Base-by-base conservation (phyloP, 2,113 vertebrate genomes). In the Aramus guarauna region DNA sequence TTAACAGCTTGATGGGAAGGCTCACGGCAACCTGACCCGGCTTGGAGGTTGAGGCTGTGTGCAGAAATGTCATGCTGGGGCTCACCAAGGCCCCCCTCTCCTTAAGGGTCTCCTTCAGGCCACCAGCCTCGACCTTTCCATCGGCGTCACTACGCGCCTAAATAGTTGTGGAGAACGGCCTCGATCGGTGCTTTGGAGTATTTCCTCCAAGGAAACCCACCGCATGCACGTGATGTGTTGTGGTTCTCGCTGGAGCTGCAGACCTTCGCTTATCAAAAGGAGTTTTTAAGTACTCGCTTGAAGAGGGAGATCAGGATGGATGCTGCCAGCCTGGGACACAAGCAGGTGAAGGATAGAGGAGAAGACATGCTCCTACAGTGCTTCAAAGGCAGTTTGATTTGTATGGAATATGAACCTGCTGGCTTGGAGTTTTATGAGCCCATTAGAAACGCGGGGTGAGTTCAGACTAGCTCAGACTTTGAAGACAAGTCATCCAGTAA, bases 81-180 rank as follows among this genome's bases (percentile, higher is more conserved):
- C n/a, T n/a, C 59, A 50, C 53, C 39, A 41, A 29, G 2, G 5
- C 32, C 22, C 66, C 17, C 22, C 53, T 8, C 63, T 53, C 3
- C 0, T 56, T 39, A 79, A 36, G 53, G 27, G 24, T 34, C 2
- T 55, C 34, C 29, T 9, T 8, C 36, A 36, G 60, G 50, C 22
- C 32, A 41, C 26, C n/a, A 63, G 64, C 34, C 5, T 15, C 2
- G 2, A 30, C 2, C 2, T 66, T 87, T 62, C 41, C 32, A 8
- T 36, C 15, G 14, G 37, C 32, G 23, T 62, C 37, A 19, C 23
- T 34, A 23, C 2, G 5, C 2, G 1, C 39, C 18, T 64, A 13
- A 4, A 4, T 10, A 52, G 36, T 56, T 1, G 2, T 45, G 52
- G 60, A 59, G 22, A 74, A 47, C 0, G 0, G n/a, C 39, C 30